Conservation (phyloP, 2,888 invertebrate species). For the Drosophila flavopinicola region DNA sequence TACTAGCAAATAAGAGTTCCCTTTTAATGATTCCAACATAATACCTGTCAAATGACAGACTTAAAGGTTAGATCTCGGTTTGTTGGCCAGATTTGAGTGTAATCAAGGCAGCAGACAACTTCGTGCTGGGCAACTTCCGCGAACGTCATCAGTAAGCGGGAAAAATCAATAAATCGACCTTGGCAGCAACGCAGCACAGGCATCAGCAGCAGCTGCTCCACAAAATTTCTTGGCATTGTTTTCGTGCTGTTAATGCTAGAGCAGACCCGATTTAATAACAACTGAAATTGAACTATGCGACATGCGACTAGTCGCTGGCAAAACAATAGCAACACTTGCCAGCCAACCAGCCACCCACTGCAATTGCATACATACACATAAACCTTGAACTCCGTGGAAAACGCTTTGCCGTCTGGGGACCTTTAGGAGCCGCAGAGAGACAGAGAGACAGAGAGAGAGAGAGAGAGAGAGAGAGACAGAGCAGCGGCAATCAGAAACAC, state of each 20-base stretch:
- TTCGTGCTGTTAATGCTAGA: constrained; percentile 4
- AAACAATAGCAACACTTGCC: constrained; percentile 5
- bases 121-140: constrained; percentile 54
- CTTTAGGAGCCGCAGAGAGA: constrained; percentile 8
- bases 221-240: constrained; percentile 32
- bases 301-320: constrained; percentile 1
- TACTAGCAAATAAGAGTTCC: no score
- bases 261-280: constrained; percentile 26
- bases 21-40: no score
- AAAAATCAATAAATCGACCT: constrained; percentile 83
- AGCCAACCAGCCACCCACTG: constrained; percentile 23
- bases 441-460: no score
- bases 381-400: constrained; percentile 71
- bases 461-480: no score
- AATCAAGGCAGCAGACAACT: constrained; percentile 46
- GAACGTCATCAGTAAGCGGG: constrained; percentile 56
- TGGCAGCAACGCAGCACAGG: constrained; percentile 54
- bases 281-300: constrained; percentile 47
- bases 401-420: constrained; percentile 31
- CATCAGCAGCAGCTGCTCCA: constrained; percentile 27
- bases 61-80: constrained; percentile 21
- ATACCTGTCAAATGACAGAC: not conserved
- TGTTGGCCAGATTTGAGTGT: constrained; percentile 12
- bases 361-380: constrained; percentile 35
- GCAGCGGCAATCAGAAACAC: constrained; percentile 59